Percentiles rank a stretch among this genome's conserved stretches.
phyloP scores from a whole-genome alignment of 2,797 vertebrate genomes.

The Scolopax rusticola region DNA sequence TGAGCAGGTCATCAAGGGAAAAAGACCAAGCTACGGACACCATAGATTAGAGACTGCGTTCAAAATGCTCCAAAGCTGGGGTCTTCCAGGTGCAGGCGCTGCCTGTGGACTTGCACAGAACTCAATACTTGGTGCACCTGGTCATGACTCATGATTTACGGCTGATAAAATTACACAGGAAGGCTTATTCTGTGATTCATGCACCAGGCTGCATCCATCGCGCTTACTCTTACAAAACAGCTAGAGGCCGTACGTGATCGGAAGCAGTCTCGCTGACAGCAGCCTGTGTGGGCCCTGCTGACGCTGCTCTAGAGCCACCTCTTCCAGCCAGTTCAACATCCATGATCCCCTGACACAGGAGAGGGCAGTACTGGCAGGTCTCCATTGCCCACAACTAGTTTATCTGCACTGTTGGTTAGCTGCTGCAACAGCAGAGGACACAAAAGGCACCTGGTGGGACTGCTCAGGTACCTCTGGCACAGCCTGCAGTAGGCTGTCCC shows the following conservation, averaged over 20 bases:
- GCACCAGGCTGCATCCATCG: neutral
- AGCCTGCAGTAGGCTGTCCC: neutral
- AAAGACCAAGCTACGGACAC: neutral
- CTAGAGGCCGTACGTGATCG: rapidly evolving
- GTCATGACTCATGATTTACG: neutral
- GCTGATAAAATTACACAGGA: neutral
- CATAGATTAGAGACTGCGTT: neutral
- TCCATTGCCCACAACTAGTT: neutral
- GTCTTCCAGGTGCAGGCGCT: neutral
- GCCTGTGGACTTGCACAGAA: neutral
- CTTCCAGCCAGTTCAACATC: neutral
- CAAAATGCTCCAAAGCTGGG: neutral
- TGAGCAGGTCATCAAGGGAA: neutral
- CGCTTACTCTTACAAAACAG: neutral
- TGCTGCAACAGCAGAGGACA: neutral
- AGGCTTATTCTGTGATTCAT: neutral
- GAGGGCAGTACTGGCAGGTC: neutral
- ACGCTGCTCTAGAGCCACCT: neutral
- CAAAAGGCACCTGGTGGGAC: neutral
- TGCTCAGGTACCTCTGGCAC: neutral
- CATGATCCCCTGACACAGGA: neutral
- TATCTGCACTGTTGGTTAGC: neutral
- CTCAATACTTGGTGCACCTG: neutral
- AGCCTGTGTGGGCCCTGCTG: rapidly evolving
- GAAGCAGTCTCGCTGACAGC: neutral